Evolutionary conservation across 1,140 invertebrate genomes (phyloP).

Genomic region (Pseudachorutes palmiensis): DNA sequence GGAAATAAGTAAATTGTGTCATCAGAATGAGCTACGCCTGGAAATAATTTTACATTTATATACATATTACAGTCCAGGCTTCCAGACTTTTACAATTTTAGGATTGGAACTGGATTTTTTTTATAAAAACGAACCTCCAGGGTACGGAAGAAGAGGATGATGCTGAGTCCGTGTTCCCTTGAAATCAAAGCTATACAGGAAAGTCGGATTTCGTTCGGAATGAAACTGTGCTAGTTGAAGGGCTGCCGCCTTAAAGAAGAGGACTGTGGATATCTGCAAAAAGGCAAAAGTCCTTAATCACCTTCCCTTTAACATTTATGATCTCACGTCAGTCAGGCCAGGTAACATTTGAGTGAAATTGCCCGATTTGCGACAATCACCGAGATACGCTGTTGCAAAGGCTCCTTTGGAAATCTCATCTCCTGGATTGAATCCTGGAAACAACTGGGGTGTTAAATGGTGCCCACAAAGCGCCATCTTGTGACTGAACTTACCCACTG

Average conservation of each 20-base stretch:
- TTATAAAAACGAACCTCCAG: neutral
- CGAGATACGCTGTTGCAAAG: neutral
- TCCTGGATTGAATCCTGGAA: neutral
- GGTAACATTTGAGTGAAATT: neutral
- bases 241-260: conserved; percentile 9
- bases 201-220: conserved; percentile 2
- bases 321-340: conserved; percentile 11
- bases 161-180: conserved; percentile 13
- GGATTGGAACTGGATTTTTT: too few species aligned
- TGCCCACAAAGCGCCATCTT: neutral
- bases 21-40: conserved; percentile 12
- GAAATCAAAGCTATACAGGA: conserved; percentile 16
- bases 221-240: neutral
- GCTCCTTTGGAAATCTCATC: neutral
- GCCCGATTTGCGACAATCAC: neutral
- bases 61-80: too few species aligned
- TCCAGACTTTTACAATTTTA: too few species aligned
- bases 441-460: neutral
- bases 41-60: conserved; percentile 2
- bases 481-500: neutral
- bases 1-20: conserved; percentile 14
- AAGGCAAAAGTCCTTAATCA: neutral
- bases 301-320: neutral
- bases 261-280: conserved; percentile 9
- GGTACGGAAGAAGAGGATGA: neutral